Conservation (phyloP, 2,797 vertebrate species). For the Champsocephalus esox region DNA sequence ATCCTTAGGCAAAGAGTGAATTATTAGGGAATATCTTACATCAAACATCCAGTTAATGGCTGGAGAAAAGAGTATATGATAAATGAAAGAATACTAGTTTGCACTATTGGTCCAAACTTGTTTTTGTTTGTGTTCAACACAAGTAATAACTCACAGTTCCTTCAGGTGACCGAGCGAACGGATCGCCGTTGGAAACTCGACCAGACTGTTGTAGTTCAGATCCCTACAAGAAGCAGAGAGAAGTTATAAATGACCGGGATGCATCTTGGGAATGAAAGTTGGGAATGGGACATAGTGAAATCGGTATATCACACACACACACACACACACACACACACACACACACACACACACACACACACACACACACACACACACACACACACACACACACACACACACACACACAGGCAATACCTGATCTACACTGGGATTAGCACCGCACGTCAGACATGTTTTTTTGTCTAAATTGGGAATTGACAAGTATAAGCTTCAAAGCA, state of each 20-base stretch:
- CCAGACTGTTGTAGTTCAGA: conserved; percentile 94
- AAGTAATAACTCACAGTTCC: conserved; percentile 90
- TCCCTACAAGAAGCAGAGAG: conserved; percentile 81
- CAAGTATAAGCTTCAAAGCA: neutral
- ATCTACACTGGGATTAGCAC: neutral
- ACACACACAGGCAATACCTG: conserved; percentile 1
- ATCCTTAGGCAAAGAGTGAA: no score
- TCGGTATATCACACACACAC: neutral
- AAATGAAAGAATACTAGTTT: no score
- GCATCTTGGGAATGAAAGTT: neutral
- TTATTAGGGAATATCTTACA: no score
- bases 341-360: no score
- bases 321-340: neutral
- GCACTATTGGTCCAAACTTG: no score
- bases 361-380: no score
- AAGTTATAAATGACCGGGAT: neutral
- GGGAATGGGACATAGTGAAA: neutral
- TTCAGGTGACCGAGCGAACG: conserved; percentile 90
- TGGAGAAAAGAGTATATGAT: no score
- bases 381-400: neutral
- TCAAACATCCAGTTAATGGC: no score
- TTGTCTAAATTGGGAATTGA: neutral
- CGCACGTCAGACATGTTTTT: neutral
- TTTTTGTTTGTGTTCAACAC: no score
- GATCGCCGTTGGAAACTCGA: conserved; percentile 91